A percentile compares a stretch with the other conserved stretches of the same genome.
Conservation (phyloP, 2,113 vertebrate species). For the Periophthalmus modestus region DNA sequence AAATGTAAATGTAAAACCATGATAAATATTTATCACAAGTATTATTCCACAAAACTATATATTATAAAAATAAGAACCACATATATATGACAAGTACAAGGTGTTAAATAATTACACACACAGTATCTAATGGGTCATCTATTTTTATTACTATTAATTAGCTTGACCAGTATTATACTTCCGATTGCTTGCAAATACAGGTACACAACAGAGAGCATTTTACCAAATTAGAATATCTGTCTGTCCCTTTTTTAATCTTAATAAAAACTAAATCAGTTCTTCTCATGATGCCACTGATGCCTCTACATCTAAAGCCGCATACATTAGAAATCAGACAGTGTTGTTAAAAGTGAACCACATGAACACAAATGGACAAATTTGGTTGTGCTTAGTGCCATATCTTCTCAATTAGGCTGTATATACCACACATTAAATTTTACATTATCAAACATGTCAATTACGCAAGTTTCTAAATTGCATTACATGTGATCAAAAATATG, state of each 20-base stretch:
- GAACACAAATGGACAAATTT: conserved; percentile 58
- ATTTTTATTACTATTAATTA: conserved; percentile 78
- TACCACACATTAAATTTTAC: conserved; percentile 47
- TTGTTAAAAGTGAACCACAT: conserved; percentile 46
- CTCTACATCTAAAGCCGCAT: conserved; percentile 37
- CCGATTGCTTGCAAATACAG: conserved; percentile 71
- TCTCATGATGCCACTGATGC: conserved; percentile 39
- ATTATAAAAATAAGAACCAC: not conserved
- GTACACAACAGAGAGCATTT: conserved; percentile 69
- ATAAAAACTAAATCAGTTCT: conserved; percentile 65
- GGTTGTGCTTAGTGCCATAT: conserved; percentile 71
- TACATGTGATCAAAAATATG: conserved; percentile 67
- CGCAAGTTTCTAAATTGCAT: conserved; percentile 61
- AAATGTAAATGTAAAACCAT: not conserved
- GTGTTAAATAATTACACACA: conserved; percentile 9
- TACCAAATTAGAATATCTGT: conserved; percentile 68
- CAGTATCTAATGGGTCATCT: conserved; percentile 74
- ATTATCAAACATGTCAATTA: conserved; percentile 37
- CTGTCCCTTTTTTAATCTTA: conserved; percentile 66
- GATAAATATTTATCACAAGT: not conserved
- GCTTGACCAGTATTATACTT: conserved; percentile 70
- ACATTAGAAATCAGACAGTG: conserved; percentile 42
- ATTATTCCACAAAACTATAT: not conserved
- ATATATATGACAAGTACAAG: not conserved
- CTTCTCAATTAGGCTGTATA: conserved; percentile 50